A percentile compares a stretch with the other conserved stretches of the same genome.
Evolutionary conservation across 2,797 vertebrate genomes (phyloP).

Genomic region (Meriones psammophilus): DNA sequence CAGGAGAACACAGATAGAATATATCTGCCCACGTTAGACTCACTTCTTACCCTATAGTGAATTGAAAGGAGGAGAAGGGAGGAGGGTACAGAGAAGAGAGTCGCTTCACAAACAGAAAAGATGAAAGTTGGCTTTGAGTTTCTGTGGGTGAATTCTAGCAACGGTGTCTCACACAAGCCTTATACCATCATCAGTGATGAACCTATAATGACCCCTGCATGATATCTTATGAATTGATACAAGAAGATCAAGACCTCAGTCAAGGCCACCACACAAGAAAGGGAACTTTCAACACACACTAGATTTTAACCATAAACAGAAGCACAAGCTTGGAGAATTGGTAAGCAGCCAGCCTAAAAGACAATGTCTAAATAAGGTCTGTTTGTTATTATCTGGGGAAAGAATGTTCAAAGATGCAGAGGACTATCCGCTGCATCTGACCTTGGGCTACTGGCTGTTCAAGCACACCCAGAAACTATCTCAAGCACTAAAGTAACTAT

Average conservation of each 20-base stretch:
- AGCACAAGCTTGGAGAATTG: not conserved
- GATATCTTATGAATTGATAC: not conserved
- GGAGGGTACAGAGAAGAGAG: not conserved
- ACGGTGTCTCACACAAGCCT: not conserved
- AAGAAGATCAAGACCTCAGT: constrained; percentile 26
- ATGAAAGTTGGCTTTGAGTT: constrained; percentile 24
- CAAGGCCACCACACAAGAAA: not conserved
- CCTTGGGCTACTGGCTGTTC: not conserved
- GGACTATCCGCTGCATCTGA: not conserved
- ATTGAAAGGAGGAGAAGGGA: too few relatives aligned
- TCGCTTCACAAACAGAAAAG: not conserved
- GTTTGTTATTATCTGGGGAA: constrained; percentile 24
- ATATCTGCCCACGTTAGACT: not conserved
- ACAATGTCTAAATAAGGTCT: constrained; percentile 5
- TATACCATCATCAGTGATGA: not conserved
- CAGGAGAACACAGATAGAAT: not conserved
- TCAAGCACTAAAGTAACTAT: not conserved
- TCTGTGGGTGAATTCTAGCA: not conserved
- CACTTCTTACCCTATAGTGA: not conserved
- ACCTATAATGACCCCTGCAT: not conserved
- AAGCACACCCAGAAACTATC: not conserved
- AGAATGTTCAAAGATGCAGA: constrained; percentile 1
- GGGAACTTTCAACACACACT: not conserved
- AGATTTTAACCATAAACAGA: not conserved
- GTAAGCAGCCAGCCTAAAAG: not conserved